Base-by-base conservation (phyloP, 1,140 invertebrate genomes). In the Sesamia nonagrioides region DNA sequence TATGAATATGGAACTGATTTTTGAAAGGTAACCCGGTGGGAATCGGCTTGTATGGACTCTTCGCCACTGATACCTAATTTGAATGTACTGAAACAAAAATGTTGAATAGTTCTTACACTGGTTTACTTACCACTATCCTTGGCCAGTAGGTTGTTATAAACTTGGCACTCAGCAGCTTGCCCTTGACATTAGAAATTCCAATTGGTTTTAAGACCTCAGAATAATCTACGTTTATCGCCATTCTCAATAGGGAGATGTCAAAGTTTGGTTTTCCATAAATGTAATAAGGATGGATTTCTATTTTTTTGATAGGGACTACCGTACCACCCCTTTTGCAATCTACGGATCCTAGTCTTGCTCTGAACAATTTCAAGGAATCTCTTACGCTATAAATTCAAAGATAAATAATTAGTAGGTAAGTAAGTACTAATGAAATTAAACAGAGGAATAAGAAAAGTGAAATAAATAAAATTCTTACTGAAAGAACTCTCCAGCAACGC, bases 141-240 rank as follows among this genome's bases (percentile, higher is more conserved):
- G 92, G 88, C 92, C 92, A 93, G 72, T 94, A 94, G 0, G 88
- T 90, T 0, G 88, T 82, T 75, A 91, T 54, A 61, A 92, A 92
- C 48, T 90, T 91, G 0, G 84, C 89, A 40, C 84, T 88, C 1
- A 89, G 8, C 9, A 92, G 82, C 48, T 81, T 86, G 2, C 84
- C 87, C 13, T 71, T 82, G 3, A 82, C 50, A 6, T 75, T 71
- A 0, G 90, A 85, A 1, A 94, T 72, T 2, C 58, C 40, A 18
- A 92, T 90, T 0, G 92, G 91, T 52, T 80, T 79, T 6, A 94
- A 78, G 37, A 72, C 50, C 0, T 86, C 77, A 6, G 81, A 82
- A 58, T 75, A 83, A 0, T 81, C 68, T 11, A 88, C 81, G 0
- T 79, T 69, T 5, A 68, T 9, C 0, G 86, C 88, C 37, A 93